A percentile compares a stretch with the other conserved stretches of the same genome.
phyloP scores from a whole-genome alignment of 2,797 vertebrate genomes.

The Streptopelia turtur region DNA sequence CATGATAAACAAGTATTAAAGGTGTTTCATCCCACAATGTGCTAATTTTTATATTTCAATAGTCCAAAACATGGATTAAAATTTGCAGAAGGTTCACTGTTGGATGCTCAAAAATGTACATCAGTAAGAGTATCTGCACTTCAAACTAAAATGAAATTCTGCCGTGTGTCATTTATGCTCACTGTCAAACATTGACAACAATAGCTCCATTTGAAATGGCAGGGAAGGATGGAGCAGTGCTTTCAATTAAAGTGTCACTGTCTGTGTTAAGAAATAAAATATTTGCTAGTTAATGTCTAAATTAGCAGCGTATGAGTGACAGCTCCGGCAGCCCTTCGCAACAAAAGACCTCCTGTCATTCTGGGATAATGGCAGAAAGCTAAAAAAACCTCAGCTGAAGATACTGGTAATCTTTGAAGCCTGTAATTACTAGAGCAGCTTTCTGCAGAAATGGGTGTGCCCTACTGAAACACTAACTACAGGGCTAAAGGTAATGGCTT shows the following conservation, averaged over 20 bases:
- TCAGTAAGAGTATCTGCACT: not conserved
- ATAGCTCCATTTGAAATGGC: not conserved
- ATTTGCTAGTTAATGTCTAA: constrained; percentile 27
- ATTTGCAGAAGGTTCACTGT: not conserved
- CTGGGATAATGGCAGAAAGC: constrained; percentile 10
- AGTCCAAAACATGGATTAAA: not conserved
- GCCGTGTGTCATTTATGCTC: not conserved
- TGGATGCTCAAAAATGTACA: not conserved
- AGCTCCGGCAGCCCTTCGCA: not conserved
- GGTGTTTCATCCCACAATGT: not conserved
- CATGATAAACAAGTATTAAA: not conserved
- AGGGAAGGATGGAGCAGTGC: not conserved
- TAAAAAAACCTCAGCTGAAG: constrained; percentile 27
- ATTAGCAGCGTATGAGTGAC: not conserved
- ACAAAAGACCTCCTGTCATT: not conserved
- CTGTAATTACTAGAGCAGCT: constrained; percentile 13
- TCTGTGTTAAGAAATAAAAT: constrained; percentile 29
- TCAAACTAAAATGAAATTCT: constrained; percentile 12
- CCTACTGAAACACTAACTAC: not conserved
- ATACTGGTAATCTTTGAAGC: constrained; percentile 13
- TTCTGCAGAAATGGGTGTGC: not conserved
- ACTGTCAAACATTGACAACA: constrained; percentile 31
- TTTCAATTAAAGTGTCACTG: constrained; percentile 42
- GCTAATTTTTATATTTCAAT: not conserved
- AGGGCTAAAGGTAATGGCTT: not conserved